Conservation (phyloP, 2,797 vertebrate genomes). For the Manis crassicaudata region DNA sequence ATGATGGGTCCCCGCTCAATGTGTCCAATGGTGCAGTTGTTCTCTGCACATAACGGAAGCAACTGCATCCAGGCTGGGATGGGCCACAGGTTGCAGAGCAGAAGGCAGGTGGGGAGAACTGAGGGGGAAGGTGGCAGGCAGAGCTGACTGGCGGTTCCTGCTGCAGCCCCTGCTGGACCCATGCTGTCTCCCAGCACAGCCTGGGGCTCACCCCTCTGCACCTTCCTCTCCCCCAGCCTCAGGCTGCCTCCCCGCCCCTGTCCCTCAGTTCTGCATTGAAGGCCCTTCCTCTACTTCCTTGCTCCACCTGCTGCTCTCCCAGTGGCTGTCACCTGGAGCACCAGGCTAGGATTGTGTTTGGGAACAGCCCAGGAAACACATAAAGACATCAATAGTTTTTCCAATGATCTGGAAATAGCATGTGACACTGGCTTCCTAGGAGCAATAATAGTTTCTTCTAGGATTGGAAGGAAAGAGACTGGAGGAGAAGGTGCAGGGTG, state of each 20-base stretch:
- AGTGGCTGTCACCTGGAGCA: neutral
- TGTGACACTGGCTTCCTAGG: neutral
- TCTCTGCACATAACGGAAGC: neutral
- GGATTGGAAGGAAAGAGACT: neutral
- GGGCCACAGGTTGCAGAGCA: neutral
- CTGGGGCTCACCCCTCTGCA: accelerated
- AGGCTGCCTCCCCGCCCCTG: no score
- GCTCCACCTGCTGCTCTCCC: neutral
- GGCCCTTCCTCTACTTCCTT: neutral
- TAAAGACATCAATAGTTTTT: accelerated
- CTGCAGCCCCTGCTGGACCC: neutral
- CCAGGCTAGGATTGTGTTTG: neutral
- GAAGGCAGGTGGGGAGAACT: neutral
- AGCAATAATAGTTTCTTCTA: neutral
- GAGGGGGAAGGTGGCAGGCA: no score
- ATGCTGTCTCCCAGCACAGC: no score
- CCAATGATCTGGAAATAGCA: neutral
- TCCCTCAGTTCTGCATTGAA: accelerated
- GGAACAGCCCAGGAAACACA: neutral
- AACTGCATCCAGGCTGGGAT: neutral
- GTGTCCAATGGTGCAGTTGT: neutral
- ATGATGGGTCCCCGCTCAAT: neutral
- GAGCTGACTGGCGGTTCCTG: neutral
- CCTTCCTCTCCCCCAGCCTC: accelerated
- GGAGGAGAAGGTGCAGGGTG: accelerated